Percentiles rank a stretch among this genome's conserved stretches.
Conservation (phyloP, 2,797 vertebrate genomes). For the Phoxinus dragarum region DNA sequence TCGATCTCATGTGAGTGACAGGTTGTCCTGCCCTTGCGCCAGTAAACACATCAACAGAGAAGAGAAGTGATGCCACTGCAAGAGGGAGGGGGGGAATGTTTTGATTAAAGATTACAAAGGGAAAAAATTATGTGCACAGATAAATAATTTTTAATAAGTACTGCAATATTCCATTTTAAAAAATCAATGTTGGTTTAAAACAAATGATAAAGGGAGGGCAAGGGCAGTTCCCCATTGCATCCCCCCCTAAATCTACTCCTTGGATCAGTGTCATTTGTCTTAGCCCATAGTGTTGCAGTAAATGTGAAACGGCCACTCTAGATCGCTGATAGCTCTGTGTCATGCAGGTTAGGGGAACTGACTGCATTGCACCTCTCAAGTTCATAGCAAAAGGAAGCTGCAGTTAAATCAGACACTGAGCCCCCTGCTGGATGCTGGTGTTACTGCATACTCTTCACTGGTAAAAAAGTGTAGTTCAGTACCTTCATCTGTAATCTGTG, state of each 20-base stretch:
- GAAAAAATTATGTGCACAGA: not conserved
- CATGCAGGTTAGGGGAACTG: slow-evolving; percentile 51
- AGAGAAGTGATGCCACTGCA: not conserved
- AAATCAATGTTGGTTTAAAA: not conserved
- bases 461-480: not conserved
- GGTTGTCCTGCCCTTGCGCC: not conserved
- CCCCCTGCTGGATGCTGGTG: slow-evolving; percentile 49
- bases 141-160: not conserved
- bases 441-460: slow-evolving; percentile 20
- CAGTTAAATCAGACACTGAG: slow-evolving; percentile 30
- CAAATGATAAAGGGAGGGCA: not conserved
- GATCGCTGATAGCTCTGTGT: slow-evolving; percentile 32
- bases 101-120: not conserved
- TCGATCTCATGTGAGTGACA: not conserved
- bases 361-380: slow-evolving; percentile 58
- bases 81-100: not conserved
- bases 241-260: not conserved
- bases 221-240: not conserved
- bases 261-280: not conserved
- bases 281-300: not conserved
- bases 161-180: not conserved
- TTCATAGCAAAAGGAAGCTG: slow-evolving; percentile 22
- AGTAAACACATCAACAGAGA: not conserved
- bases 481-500: not conserved
- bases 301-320: slow-evolving; percentile 12